These are phyloP conservation scores for Tetragnatha versicolor DNA, from an alignment of 1,140 invertebrate genomes.

Conservation along the genomic window DNA sequence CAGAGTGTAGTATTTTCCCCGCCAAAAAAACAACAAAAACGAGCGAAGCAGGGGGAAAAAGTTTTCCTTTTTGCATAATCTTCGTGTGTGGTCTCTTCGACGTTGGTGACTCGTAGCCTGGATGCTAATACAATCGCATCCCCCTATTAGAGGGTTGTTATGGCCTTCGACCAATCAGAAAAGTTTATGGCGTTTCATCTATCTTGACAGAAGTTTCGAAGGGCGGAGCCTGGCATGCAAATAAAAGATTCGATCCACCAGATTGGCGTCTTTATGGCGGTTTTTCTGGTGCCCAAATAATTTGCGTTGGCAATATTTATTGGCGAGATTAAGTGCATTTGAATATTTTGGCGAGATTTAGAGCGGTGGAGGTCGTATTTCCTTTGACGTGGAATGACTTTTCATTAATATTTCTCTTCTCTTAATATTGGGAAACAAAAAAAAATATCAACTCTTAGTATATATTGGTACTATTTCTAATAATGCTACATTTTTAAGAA, in stretches of 20 bases:
- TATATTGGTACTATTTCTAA: no score
- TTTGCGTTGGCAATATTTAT: background rate
- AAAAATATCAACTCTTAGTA: no score
- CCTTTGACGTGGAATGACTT: no score
- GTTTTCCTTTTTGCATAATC: background rate
- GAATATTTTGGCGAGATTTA: no score
- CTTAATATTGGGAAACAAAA: no score
- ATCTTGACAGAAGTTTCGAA: conserved; percentile 26
- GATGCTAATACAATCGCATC: conserved; percentile 38
- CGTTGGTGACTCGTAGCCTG: conserved; percentile 45
- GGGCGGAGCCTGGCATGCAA: conserved; percentile 52
- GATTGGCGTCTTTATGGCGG: conserved; percentile 1
- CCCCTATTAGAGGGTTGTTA: background rate
- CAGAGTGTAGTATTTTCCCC: background rate
- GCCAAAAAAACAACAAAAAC: no score
- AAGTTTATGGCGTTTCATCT: background rate
- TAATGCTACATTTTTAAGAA: no score
- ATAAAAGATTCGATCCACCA: background rate
- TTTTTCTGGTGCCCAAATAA: background rate
- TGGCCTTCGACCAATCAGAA: conserved; percentile 31
- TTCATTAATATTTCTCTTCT: no score
- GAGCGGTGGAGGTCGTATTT: no score
- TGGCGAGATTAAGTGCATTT: conserved; percentile 2
- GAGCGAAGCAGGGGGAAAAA: no score
- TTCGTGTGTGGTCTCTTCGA: conserved; percentile 50